Percentiles rank a stretch among this genome's conserved stretches.
phyloP scores from a whole-genome alignment of 2,888 invertebrate genomes.

The Rhagium mordax region DNA sequence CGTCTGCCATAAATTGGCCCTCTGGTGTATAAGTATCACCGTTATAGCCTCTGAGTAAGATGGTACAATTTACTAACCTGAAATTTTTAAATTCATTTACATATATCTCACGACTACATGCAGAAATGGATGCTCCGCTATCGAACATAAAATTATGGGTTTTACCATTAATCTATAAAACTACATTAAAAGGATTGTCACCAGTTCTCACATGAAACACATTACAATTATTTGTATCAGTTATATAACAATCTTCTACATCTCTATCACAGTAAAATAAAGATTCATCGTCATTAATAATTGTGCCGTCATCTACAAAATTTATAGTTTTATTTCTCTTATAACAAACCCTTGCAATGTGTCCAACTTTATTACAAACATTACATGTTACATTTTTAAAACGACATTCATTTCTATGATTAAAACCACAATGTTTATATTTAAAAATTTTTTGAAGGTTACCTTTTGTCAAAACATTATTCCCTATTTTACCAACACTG shows the following conservation, averaged over 20 bases:
- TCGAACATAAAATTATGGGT: not conserved
- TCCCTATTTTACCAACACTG: not conserved
- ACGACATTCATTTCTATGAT: conserved; percentile 22
- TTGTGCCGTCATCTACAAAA: not conserved
- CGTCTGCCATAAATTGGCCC: conserved; percentile 10
- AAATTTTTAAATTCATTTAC: not conserved
- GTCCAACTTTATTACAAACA: conserved; percentile 32
- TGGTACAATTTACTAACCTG: not conserved
- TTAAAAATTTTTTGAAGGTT: not conserved
- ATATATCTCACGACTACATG: not conserved
- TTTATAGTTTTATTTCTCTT: not conserved
- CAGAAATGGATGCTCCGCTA: not conserved
- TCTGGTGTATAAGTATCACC: not conserved
- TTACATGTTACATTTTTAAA: conserved; percentile 30
- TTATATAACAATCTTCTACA: not conserved
- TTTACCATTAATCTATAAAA: not conserved
- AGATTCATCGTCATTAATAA: not conserved
- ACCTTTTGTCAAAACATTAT: not conserved
- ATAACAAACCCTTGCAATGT: conserved; percentile 21
- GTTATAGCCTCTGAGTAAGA: not conserved
- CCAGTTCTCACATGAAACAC: not conserved
- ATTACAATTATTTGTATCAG: not conserved
- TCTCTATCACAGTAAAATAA: not conserved
- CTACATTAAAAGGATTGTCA: not conserved
- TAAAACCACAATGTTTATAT: conserved; percentile 14